A percentile compares a stretch with the other conserved stretches of the same genome.
Conservation (phyloP, 2,888 invertebrate species). For the Euzophera pinguis region DNA sequence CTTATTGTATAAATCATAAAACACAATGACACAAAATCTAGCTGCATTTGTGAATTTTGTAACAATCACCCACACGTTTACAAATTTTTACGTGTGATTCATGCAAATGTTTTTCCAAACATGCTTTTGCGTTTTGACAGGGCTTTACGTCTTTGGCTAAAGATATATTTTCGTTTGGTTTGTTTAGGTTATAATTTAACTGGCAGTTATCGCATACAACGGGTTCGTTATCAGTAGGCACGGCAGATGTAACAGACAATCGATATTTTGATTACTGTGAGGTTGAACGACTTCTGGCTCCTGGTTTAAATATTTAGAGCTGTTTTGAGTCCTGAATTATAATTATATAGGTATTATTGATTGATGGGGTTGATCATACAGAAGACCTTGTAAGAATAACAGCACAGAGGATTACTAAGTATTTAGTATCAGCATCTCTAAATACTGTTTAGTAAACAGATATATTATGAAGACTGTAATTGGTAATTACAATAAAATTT, state of each 20-base stretch:
- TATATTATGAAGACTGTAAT: too few species aligned
- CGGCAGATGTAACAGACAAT: conserved; percentile 31
- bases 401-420: too few species aligned
- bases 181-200: conserved; percentile 18
- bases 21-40: not conserved
- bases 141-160: conserved; percentile 14
- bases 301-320: not conserved
- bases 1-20: conserved; percentile 21
- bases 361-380: too few species aligned
- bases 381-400: too few species aligned
- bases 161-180: conserved; percentile 18
- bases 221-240: conserved; percentile 38
- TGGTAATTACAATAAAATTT: too few species aligned
- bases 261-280: conserved; percentile 23
- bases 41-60: conserved; percentile 12
- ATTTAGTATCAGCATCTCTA: too few species aligned
- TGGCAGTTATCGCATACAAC: conserved; percentile 24
- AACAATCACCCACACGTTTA: conserved; percentile 16
- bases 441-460: too few species aligned
- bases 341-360: too few species aligned
- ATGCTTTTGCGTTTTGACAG: conserved; percentile 13
- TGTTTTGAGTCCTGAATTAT: not conserved
- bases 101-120: conserved; percentile 20
- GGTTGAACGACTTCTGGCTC: conserved; percentile 5
- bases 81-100: conserved; percentile 22